These are phyloP conservation scores for Tragelaphus strepsiceros DNA, from an alignment of 2,113 vertebrate genomes.

Conservation along the genomic window DNA sequence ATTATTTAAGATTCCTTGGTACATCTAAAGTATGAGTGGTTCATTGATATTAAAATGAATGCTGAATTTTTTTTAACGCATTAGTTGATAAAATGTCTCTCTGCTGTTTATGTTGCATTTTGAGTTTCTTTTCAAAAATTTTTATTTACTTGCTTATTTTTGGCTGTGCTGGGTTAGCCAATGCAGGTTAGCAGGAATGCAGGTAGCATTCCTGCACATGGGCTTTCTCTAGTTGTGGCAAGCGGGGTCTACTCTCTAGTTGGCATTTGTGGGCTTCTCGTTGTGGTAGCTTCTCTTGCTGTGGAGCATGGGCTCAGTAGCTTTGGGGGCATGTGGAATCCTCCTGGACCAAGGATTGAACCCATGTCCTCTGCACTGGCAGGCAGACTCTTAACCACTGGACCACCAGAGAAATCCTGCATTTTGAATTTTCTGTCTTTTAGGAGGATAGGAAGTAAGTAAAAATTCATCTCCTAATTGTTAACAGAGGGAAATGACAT, in stretches of 20 bases:
- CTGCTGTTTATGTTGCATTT: neutral
- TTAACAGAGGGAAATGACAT: neutral
- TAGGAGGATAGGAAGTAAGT: neutral
- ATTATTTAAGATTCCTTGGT: neutral
- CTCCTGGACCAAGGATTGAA: neutral
- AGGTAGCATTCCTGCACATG: neutral
- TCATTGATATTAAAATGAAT: neutral
- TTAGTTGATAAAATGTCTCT: constrained; percentile 3
- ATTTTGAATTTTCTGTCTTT: constrained; percentile 32
- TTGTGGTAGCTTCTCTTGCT: neutral
- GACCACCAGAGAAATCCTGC: neutral
- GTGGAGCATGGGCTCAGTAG: neutral
- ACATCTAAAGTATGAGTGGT: neutral
- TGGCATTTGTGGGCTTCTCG: neutral
- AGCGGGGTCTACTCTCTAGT: neutral
- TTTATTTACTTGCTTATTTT: neutral
- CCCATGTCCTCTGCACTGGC: neutral
- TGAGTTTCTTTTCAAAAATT: neutral
- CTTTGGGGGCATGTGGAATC: neutral
- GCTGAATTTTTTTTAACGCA: neutral
- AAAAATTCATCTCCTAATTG: neutral
- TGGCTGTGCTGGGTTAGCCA: neutral
- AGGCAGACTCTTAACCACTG: neutral
- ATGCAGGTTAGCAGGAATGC: too few relatives aligned
- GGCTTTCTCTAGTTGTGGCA: neutral